Conservation (phyloP, 2,113 vertebrate genomes). For the Choloepus hoffmanni region DNA sequence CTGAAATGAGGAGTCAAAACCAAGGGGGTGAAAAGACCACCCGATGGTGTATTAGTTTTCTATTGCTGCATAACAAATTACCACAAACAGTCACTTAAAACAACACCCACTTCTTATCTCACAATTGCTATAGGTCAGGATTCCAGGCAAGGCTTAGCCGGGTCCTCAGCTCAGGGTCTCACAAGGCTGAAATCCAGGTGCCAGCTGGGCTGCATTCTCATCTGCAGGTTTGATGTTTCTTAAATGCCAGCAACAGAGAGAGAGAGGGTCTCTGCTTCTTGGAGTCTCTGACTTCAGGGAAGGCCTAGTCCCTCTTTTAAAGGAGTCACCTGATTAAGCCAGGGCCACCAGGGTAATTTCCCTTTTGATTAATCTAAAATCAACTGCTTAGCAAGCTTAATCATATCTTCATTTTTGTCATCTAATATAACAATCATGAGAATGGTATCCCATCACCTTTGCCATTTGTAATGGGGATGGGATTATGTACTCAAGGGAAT, state of each 20-base stretch:
- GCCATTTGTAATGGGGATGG: neutral
- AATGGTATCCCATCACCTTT: neutral
- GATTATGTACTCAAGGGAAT: neutral
- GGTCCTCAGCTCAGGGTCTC: neutral
- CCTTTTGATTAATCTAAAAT: neutral
- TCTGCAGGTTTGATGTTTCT: neutral
- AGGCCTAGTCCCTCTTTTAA: neutral
- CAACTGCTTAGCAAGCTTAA: neutral
- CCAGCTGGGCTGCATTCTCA: neutral
- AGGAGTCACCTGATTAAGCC: neutral
- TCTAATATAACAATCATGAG: neutral
- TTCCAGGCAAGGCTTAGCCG: neutral
- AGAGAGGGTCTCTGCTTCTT: neutral
- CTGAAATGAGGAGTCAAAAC: neutral
- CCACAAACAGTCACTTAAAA: neutral
- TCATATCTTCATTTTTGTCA: neutral
- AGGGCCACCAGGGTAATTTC: neutral
- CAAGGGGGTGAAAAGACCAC: neutral
- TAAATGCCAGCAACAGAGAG: neutral
- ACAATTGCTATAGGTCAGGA: neutral
- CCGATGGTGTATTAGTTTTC: neutral
- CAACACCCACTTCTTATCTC: neutral
- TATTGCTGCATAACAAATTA: neutral
- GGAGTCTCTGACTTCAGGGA: neutral
- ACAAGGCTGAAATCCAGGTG: neutral